These are phyloP conservation scores for Anastrepha ludens DNA, from an alignment of 1,140 invertebrate species.

Conservation along the genomic window DNA sequence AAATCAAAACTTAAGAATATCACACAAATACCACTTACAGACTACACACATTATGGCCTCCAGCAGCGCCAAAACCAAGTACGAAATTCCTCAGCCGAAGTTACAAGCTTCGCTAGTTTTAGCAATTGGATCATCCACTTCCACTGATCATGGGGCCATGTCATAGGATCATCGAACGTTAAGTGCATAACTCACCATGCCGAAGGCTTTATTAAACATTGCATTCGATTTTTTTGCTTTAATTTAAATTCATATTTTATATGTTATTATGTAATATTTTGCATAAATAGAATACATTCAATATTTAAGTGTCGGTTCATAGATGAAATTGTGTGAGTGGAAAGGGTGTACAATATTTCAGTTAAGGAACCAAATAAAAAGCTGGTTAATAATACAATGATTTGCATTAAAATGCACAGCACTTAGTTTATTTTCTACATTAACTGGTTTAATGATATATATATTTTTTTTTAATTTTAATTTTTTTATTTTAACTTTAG, in stretches of 20 bases:
- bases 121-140: too few species aligned
- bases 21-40: slow-evolving; percentile 63
- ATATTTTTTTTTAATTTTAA: too few species aligned
- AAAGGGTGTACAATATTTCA: neutral
- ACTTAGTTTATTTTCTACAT: slow-evolving; percentile 23
- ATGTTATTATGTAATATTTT: neutral
- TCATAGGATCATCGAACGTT: too few species aligned
- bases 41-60: neutral
- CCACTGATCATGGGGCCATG: too few species aligned
- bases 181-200: neutral
- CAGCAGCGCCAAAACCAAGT: neutral
- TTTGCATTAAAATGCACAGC: neutral
- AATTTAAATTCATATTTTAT: neutral
- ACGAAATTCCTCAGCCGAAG: neutral
- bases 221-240: neutral
- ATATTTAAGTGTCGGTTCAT: neutral
- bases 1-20: slow-evolving; percentile 73
- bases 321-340: neutral
- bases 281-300: neutral
- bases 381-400: neutral
- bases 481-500: slow-evolving; percentile 1
- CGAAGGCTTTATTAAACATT: too few species aligned
- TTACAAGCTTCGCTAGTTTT: too few species aligned
- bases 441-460: slow-evolving; percentile 2
- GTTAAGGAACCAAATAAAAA: neutral